Evolutionary conservation across 1,140 invertebrate genomes (phyloP).

Genomic region (Vollenhovia emeryi): DNA sequence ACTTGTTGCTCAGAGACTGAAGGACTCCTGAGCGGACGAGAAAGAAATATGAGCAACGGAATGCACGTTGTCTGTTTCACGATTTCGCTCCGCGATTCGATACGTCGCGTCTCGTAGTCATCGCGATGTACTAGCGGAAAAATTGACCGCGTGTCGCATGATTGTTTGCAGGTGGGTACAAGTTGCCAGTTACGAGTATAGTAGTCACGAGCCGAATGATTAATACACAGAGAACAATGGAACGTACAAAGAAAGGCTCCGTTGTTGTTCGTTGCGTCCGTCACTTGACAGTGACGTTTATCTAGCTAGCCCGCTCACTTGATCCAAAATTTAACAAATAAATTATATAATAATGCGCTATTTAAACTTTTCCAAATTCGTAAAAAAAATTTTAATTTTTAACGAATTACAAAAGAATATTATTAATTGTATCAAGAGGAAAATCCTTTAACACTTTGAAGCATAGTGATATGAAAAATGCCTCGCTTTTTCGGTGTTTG

Average conservation of each 20-base stretch:
- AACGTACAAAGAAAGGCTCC: slow-evolving; percentile 57
- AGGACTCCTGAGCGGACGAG: slow-evolving; percentile 39
- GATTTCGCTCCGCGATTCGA: slow-evolving; percentile 24
- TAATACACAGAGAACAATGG: slow-evolving; percentile 66
- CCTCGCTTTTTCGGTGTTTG: too few relatives aligned
- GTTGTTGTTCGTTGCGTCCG: slow-evolving; percentile 23
- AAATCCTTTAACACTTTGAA: too few relatives aligned
- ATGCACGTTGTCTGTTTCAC: slow-evolving; percentile 9
- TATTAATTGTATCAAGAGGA: too few relatives aligned
- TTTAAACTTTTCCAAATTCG: too few relatives aligned
- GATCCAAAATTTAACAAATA: too few relatives aligned
- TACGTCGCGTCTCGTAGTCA: background rate
- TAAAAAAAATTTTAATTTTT: too few relatives aligned
- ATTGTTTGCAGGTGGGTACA: slow-evolving; percentile 36
- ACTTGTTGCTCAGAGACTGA: slow-evolving; percentile 61
- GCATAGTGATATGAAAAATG: too few relatives aligned
- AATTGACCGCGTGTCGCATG: slow-evolving; percentile 12
- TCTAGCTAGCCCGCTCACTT: too few relatives aligned
- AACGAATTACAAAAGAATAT: too few relatives aligned
- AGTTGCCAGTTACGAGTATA: slow-evolving; percentile 5
- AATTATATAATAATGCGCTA: too few relatives aligned
- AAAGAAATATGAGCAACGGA: slow-evolving; percentile 60
- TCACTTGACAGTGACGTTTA: too few relatives aligned
- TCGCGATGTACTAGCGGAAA: slow-evolving; percentile 17
- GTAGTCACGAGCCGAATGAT: slow-evolving; percentile 60